Base-by-base conservation (phyloP, 2,113 vertebrate species). In the Labrus mixtus region DNA sequence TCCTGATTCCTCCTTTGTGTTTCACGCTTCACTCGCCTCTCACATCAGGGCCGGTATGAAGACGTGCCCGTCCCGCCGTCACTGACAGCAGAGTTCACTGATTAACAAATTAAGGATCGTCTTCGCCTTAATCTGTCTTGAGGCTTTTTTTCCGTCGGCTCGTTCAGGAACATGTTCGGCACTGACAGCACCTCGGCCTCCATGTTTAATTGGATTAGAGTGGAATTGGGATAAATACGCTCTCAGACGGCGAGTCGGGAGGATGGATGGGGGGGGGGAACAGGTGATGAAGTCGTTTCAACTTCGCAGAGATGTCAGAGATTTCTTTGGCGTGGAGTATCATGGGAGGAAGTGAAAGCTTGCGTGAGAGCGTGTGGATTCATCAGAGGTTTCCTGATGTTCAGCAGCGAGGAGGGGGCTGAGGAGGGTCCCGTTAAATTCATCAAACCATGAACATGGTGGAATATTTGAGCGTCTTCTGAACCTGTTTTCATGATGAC, bases 51-150 rank as follows among this genome's bases (percentile, higher is more conserved):
- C 69, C 61, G 7, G 59, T 73, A 89, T 78, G 69, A 87, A 88
- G 88, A 87, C 73, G 57, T 79, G 83, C 59, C 78, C 85, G 23
- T 67, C 69, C 53, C 60, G 68, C 83, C 70, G 86, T 87, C 87
- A 73, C 76, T 84, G 85, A 91, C 85, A 91, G 85, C 82, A 63
- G 75, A 83, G 73, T 69, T 82, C 84, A 76, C 83, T 89, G 86
- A 93, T 93, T 90, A 91, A 90, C 85, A 90, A 90, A 92, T 91
- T 91, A 91, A 90, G 82, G 85, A 86, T 89, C 85, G 77, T 76
- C 87, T 81, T 81, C 60, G 78, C 87, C 84, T 84, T 92, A 89
- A 91, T 92, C 85, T 90, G 89, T 91, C 91, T 91, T 10, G 69
- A 90, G 85, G 87, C 85, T 76, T 90, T 71, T 84, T 86, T 82